These are phyloP conservation scores for Artemia sinica DNA, from an alignment of 2,888 invertebrate species.

Conservation along the genomic window DNA sequence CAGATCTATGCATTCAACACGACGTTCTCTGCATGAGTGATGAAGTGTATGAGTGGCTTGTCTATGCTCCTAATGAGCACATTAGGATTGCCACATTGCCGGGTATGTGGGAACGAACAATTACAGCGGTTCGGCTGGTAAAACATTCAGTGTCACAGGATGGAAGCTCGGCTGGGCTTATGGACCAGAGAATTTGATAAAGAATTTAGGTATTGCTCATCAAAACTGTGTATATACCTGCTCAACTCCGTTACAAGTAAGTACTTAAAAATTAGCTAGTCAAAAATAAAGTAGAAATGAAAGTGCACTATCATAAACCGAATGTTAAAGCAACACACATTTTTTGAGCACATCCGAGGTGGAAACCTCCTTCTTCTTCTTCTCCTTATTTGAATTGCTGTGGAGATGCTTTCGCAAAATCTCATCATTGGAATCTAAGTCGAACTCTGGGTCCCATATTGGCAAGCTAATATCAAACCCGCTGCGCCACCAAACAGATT, in stretches of 20 bases:
- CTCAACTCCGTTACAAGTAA: constrained; percentile 62
- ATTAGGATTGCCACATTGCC: constrained; percentile 82
- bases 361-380: too few species aligned
- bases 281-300: too few species aligned
- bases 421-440: too few species aligned
- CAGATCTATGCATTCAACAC: constrained; percentile 74
- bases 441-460: too few species aligned
- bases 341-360: too few species aligned
- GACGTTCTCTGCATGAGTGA: constrained; percentile 81
- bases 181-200: constrained; percentile 61
- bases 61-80: constrained; percentile 62
- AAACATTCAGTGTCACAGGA: constrained; percentile 92
- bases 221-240: constrained; percentile 88
- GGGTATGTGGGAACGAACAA: constrained; percentile 92
- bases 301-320: too few species aligned
- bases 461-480: too few species aligned
- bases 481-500: too few species aligned
- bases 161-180: constrained; percentile 96
- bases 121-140: constrained; percentile 96
- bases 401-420: too few species aligned
- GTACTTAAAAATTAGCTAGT: too few species aligned
- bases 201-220: constrained; percentile 68
- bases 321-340: too few species aligned
- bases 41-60: constrained; percentile 97
- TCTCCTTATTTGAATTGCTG: too few species aligned